A percentile compares a stretch with the other conserved stretches of the same genome.
Conservation (phyloP, 2,888 invertebrate species). For the Pharmacophagus antenor region DNA sequence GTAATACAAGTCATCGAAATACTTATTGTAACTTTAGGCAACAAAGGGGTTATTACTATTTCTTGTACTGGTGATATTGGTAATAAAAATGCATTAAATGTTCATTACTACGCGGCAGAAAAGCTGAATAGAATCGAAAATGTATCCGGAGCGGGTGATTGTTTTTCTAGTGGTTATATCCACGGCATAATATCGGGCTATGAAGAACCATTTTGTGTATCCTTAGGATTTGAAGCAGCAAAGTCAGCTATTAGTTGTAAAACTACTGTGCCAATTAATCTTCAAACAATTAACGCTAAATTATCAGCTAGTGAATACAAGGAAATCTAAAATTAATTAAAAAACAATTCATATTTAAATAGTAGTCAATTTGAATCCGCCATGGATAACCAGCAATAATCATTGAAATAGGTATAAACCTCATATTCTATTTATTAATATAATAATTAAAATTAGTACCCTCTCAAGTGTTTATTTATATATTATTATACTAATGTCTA, state of each 20-base stretch:
- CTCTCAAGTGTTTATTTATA: no score
- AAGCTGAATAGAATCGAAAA: slow-evolving; percentile 77
- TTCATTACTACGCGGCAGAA: slow-evolving; percentile 61
- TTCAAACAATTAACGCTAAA: slow-evolving; percentile 37
- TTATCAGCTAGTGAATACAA: not conserved
- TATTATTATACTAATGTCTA: no score
- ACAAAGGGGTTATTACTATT: slow-evolving; percentile 80
- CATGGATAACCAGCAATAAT: no score
- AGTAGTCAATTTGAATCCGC: no score
- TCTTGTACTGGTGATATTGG: slow-evolving; percentile 43
- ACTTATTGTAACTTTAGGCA: slow-evolving; percentile 83
- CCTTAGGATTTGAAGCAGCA: slow-evolving; percentile 83
- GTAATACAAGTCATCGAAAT: slow-evolving; percentile 76
- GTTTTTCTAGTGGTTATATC: slow-evolving; percentile 86
- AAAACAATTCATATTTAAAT: not conserved
- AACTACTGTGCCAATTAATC: slow-evolving; percentile 79
- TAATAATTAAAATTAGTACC: no score
- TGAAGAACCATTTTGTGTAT: slow-evolving; percentile 80
- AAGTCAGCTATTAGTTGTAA: slow-evolving; percentile 78
- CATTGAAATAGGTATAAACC: no score
- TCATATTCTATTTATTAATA: no score
- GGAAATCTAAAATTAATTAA: not conserved
- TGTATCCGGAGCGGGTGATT: slow-evolving; percentile 93
- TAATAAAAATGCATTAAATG: slow-evolving; percentile 33
- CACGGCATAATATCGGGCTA: slow-evolving; percentile 80